Base-by-base conservation (phyloP, 2,113 vertebrate genomes). In the Mixornis gularis region DNA sequence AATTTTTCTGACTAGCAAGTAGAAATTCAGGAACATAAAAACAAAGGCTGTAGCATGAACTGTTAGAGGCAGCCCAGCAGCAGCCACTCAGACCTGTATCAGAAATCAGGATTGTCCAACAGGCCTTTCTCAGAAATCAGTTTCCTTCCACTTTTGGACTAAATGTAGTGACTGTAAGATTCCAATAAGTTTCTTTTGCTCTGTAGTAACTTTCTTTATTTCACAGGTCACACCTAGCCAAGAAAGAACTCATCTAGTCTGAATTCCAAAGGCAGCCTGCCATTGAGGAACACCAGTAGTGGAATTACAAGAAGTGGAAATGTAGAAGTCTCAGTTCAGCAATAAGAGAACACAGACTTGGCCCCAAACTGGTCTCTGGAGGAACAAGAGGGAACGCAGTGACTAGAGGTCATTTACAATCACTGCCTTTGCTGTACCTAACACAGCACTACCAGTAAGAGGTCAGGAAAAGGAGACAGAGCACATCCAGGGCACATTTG, bases 81-180 rank as follows among this genome's bases (percentile, higher is more conserved):
- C 59, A 79, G 25, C 70, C 70, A 64, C 63, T 83, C 59, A 94
- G 2, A 48, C 63, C 48, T 49, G 15, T 34, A 68, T 46, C 85
- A 79, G 63, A 48, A 80, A 51, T 49, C 36, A 17, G 3, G 4
- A 30, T 56, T 83, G 26, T 40, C 29, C 48, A 70, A 32, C 41
- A 85, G 44, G 17, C 30, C 25, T 25, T 94, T 87, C 82, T 81
- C 87, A 95, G 81, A 82, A 92, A 63, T 16, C 13, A 51, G 18
- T 12, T 56, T 22, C 46, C 26, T 44, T 87, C 25, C 41, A 15
- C 10, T 78, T 92, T 46, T 79, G 30, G 46, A 34, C 43, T 48
- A 46, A 40, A 25, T 43, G 24, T 4, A 52, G 27, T 13, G 36
- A 30, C 34, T 64, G 13, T 32, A 60, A 69, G 21, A n/a, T 46